Base-by-base conservation (phyloP, 1,140 invertebrate species). In the Aphaenogaster floridana region DNA sequence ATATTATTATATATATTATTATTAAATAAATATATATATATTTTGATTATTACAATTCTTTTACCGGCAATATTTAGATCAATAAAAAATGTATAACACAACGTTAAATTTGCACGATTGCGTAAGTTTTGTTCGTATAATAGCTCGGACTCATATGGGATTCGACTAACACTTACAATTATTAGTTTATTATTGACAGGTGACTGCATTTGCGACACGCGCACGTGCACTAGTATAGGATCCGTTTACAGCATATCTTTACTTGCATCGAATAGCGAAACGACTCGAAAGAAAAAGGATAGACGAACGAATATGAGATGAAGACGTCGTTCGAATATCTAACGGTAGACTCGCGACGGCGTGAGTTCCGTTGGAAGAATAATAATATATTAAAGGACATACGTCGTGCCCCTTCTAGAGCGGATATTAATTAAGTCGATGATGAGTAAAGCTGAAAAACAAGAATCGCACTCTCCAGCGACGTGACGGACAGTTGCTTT, bases 151-250 rank as follows among this genome's bases (percentile, higher is more conserved):
- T 84, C 69, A 48, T n/a, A 61, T 28, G 57, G 69, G 39, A 84
- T 74, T 76, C 28, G 54, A 45, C 69, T 81, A 81, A 84, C 28
- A 76, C 54, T 74, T 84, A 84, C 68, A 83, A 72, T 74, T 84
- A 79, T 79, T 45, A 84, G 61, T 84, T 74, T 84, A 63, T 84
- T 84, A 84, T 84, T 74, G 80, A 84, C 80, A 84, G 17, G n/a
- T 61, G 69, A 84, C 80, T 84, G 69, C 34, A 54, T 54, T 39
- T 57, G 66, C 39, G 39, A 74, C 69, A 76, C n/a, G 36, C 57
- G 42, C 52, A 15, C 54, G n/a, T 28, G n/a, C 71, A 74, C 28
- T 48, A 83, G 6, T 83, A 72, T 5, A 84, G 17, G 69, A 76
- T 50, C 57, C 80, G 28, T 76, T 84, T 84, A 84, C 69, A 84